These are phyloP conservation scores for Sinocyclocheilus maitianheensis DNA, from an alignment of 2,113 vertebrate genomes.

Conservation along the genomic window DNA sequence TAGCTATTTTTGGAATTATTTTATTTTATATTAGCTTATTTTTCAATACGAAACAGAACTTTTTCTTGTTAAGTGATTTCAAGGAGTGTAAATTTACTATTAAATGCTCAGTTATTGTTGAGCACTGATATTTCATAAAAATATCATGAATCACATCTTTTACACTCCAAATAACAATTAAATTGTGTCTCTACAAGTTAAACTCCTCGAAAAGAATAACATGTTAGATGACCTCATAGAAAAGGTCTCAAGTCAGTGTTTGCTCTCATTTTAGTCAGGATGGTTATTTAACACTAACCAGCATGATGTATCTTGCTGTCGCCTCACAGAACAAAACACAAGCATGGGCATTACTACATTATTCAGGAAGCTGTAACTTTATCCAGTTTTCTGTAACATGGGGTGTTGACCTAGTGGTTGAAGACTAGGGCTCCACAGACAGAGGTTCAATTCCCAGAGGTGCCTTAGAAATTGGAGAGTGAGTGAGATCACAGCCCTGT, in stretches of 20 bases:
- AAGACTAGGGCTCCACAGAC: not conserved
- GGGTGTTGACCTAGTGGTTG: constrained; percentile 7
- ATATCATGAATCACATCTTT: not conserved
- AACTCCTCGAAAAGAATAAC: not conserved
- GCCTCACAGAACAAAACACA: constrained; percentile 4
- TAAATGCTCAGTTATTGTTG: not conserved
- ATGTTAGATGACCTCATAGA: not conserved
- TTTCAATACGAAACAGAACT: too few relatives aligned
- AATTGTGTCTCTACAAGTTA: not conserved
- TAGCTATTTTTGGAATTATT: too few relatives aligned
- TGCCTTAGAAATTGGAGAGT: not conserved
- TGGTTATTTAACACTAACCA: constrained; percentile 1
- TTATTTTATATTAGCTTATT: too few relatives aligned
- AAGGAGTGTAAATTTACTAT: not conserved
- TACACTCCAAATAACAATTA: not conserved
- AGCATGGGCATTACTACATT: not conserved
- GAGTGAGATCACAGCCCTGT: not conserved
- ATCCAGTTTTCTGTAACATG: constrained; percentile 16
- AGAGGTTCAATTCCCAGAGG: not conserved
- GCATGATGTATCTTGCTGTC: not conserved
- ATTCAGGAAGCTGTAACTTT: constrained; percentile 22
- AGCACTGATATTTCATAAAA: not conserved
- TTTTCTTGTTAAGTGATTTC: not conserved
- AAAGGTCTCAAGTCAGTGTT: not conserved
- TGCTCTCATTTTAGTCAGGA: not conserved